Evolutionary conservation across 1,140 invertebrate species (phyloP).

Genomic region (Philopotamus ludificatus): DNA sequence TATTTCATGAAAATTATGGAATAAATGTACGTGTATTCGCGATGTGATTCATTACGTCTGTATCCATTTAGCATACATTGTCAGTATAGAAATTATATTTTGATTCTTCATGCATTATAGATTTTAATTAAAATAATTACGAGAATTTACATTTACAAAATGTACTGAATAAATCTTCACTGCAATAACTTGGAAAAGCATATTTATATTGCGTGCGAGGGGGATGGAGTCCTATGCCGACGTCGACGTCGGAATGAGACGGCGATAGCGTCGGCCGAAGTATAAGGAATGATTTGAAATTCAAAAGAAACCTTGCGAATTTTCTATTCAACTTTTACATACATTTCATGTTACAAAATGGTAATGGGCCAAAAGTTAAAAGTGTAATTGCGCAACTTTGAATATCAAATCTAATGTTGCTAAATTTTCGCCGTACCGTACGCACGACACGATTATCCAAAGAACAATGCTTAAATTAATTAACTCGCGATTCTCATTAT

Average conservation of each 20-base stretch:
- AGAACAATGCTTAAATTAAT: too few relatives aligned
- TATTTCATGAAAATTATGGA: too few relatives aligned
- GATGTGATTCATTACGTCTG: constrained; percentile 5
- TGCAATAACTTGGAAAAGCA: constrained; percentile 39
- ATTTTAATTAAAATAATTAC: constrained; percentile 39
- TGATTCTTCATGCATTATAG: constrained; percentile 40
- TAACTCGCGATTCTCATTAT: too few relatives aligned
- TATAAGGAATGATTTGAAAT: constrained; percentile 40
- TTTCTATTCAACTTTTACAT: constrained; percentile 41
- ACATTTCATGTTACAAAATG: constrained; percentile 34
- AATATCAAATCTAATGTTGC: constrained; percentile 2
- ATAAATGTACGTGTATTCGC: too few relatives aligned
- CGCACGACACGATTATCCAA: too few relatives aligned
- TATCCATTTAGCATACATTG: constrained; percentile 24
- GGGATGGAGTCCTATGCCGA: constrained; percentile 5
- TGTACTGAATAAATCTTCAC: constrained; percentile 41
- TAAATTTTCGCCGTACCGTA: constrained; percentile 3
- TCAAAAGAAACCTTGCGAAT: constrained; percentile 41
- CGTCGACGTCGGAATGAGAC: constrained; percentile 9
- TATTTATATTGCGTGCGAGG: constrained; percentile 38
- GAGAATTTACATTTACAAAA: constrained; percentile 41
- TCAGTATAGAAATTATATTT: constrained; percentile 31
- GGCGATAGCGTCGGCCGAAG: constrained; percentile 1
- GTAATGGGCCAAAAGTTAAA: constrained; percentile 27
- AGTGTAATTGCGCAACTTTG: constrained; percentile 30